Conservation (phyloP, 2,113 vertebrate species). For the Jaculus jaculus region DNA sequence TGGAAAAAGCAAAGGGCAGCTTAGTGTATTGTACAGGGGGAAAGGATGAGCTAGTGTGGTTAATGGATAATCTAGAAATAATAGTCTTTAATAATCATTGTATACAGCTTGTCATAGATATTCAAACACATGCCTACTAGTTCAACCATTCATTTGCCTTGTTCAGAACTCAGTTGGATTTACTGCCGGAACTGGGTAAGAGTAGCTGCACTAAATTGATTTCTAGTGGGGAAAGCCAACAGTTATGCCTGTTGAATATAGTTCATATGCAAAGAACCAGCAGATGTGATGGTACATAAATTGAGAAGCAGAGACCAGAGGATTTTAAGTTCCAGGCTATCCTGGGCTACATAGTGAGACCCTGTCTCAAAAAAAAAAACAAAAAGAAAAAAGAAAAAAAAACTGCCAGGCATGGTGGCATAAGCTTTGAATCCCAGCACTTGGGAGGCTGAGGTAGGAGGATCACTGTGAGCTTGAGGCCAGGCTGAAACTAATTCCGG, state of each 20-base stretch:
- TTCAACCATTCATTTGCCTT: background rate
- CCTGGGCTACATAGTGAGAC: background rate
- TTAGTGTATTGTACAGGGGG: background rate
- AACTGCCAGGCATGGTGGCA: too few relatives aligned
- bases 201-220: background rate
- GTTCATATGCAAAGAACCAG: background rate
- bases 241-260: background rate
- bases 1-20: background rate
- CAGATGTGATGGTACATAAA: background rate
- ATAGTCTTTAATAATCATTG: slow-evolving; percentile 1
- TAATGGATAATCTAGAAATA: slow-evolving; percentile 34
- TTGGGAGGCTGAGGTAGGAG: too few relatives aligned
- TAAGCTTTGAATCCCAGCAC: too few relatives aligned
- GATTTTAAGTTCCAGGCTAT: background rate
- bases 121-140: background rate
- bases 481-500: too few relatives aligned
- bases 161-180: background rate
- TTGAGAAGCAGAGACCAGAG: background rate
- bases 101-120: background rate
- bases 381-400: background rate
- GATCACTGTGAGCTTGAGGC: background rate
- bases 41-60: background rate
- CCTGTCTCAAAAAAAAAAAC: background rate
- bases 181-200: background rate
- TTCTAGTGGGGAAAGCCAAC: background rate